These are phyloP conservation scores for Pelecanoides urinatrix DNA, from an alignment of 2,113 vertebrate species.

Conservation along the genomic window DNA sequence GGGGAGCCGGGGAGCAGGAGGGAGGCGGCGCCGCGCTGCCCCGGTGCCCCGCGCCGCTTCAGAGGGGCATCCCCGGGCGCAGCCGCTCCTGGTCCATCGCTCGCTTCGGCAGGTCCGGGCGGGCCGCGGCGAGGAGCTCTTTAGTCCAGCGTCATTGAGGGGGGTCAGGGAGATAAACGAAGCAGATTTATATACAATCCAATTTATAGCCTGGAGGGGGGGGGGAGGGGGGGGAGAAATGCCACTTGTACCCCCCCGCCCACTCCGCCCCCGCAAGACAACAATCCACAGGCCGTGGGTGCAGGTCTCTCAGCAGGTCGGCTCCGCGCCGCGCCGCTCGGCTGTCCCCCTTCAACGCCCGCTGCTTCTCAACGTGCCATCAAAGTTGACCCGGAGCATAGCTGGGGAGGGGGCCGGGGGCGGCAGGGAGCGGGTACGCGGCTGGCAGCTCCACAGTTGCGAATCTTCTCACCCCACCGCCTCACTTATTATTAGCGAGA, in stretches of 20 bases:
- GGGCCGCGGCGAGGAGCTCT: no score
- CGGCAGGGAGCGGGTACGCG: not conserved
- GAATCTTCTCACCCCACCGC: not conserved
- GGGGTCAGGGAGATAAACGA: no score
- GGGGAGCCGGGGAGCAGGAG: no score
- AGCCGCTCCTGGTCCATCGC: no score
- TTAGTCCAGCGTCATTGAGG: no score
- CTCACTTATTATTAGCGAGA: slow-evolving; percentile 22
- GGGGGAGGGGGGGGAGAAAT: not conserved
- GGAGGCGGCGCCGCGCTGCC: no score
- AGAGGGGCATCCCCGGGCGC: no score
- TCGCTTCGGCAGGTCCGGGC: no score
- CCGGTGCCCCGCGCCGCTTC: no score
- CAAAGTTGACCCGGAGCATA: slow-evolving; percentile 22
- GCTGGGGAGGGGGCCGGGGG: not conserved
- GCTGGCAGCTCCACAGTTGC: no score
- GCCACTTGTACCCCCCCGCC: slow-evolving; percentile 20
- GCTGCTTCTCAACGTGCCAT: slow-evolving; percentile 1
- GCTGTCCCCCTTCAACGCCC: not conserved
- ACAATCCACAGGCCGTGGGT: not conserved
- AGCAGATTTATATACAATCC: no score
- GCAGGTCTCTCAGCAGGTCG: slow-evolving; percentile 17
- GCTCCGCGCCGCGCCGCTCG: not conserved
- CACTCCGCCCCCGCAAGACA: slow-evolving; percentile 37
- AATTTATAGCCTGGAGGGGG: no score